A percentile compares a stretch with the other conserved stretches of the same genome.
phyloP scores from a whole-genome alignment of 2,113 vertebrate genomes.

The Lagenorhynchus albirostris region DNA sequence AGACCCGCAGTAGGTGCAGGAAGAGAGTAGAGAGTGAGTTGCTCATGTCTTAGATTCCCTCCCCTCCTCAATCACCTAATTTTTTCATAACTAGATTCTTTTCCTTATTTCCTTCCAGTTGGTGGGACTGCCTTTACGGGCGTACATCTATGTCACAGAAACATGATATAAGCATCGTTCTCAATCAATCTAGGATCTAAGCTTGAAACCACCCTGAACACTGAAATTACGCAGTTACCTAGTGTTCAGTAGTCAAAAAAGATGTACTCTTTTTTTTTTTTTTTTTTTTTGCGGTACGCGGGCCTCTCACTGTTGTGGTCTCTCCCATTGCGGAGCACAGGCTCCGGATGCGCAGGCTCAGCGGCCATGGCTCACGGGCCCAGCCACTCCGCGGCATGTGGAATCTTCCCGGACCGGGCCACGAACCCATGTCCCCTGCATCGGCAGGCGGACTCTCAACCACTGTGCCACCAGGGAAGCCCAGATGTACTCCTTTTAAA shows the following conservation, averaged over 20 bases:
- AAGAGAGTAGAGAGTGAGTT: not conserved
- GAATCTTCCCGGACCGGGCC: too few species aligned
- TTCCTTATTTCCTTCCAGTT: not conserved
- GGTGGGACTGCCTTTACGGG: not conserved
- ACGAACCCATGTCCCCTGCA: too few species aligned
- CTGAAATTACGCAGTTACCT: not conserved
- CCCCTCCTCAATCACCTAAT: not conserved
- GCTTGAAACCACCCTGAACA: not conserved
- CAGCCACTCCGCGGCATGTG: too few species aligned
- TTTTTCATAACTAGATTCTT: not conserved
- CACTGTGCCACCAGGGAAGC: too few species aligned
- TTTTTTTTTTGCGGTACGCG: too few species aligned
- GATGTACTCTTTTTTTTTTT: not conserved
- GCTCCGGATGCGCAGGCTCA: too few species aligned
- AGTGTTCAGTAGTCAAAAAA: not conserved
- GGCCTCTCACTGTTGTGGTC: too few species aligned
- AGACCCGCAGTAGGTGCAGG: not conserved
- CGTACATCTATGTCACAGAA: accelerated
- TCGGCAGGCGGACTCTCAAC: too few species aligned
- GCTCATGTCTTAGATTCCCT: not conserved
- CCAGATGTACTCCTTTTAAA: not conserved
- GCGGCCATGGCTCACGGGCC: too few species aligned
- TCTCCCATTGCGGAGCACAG: too few species aligned
- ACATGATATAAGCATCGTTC: not conserved
- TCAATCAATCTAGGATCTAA: not conserved